Percentiles rank a stretch among this genome's conserved stretches.
These are phyloP conservation scores for Drosophila anomalata DNA, from an alignment of 2,888 invertebrate species.

Conservation along the genomic window DNA sequence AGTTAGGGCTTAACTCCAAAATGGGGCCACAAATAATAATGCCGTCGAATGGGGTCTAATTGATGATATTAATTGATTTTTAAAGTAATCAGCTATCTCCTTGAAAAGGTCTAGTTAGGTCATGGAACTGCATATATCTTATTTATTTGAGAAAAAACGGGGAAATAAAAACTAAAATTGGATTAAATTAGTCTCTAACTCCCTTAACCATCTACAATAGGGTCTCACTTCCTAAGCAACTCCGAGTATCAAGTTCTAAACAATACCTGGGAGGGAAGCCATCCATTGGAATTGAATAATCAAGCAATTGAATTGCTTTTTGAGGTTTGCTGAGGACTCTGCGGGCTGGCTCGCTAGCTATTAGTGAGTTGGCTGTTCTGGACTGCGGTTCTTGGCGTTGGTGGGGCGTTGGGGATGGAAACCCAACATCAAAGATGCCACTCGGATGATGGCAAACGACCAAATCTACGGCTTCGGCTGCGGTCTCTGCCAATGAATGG, in stretches of 20 bases:
- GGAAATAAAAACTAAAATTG: not conserved
- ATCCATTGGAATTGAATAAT: conserved; percentile 41
- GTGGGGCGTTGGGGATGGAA: conserved; percentile 27
- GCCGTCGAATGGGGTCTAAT: not conserved
- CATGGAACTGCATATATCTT: no score
- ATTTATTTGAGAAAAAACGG: no score
- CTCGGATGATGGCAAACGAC: conserved; percentile 24
- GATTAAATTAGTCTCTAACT: no score
- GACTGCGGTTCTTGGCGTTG: conserved; percentile 36
- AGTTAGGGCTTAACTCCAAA: conserved; percentile 24
- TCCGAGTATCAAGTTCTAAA: not conserved
- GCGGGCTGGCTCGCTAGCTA: conserved; percentile 12
- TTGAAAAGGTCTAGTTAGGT: no score
- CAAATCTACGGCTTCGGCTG: conserved; percentile 32
- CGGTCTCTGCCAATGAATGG: conserved; percentile 5
- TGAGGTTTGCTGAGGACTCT: conserved; percentile 56
- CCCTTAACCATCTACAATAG: not conserved
- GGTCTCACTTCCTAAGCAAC: not conserved
- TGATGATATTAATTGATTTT: not conserved
- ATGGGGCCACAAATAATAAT: conserved; percentile 1
- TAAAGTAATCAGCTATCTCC: not conserved
- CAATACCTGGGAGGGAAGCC: not conserved
- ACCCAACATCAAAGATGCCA: conserved; percentile 34
- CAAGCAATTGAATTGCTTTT: conserved; percentile 64
- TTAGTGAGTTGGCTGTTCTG: conserved; percentile 20